These are phyloP conservation scores for Anoplius nigerrimus DNA, from an alignment of 2,888 invertebrate species.

Conservation along the genomic window DNA sequence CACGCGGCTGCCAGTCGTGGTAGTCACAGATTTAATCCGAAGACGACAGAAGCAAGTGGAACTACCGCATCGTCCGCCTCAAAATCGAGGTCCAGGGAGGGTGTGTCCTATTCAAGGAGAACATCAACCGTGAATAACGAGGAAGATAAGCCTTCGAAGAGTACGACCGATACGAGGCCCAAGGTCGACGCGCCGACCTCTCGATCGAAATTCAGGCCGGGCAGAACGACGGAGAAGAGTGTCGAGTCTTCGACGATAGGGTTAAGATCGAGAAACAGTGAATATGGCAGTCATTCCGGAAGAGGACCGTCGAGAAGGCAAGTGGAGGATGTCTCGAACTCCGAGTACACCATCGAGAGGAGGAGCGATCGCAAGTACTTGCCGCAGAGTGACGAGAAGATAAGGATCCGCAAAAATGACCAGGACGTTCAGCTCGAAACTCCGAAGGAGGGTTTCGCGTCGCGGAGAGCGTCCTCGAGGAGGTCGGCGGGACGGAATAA, in stretches of 20 bases:
- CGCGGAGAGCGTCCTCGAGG: conserved; percentile 8
- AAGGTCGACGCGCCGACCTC: conserved; percentile 11
- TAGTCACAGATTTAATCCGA: conserved; percentile 57
- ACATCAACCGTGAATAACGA: conserved; percentile 25
- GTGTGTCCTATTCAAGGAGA: conserved; percentile 23
- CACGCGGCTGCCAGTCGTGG: conserved; percentile 56
- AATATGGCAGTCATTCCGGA: background rate
- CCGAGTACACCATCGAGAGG: conserved; percentile 12
- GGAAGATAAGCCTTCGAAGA: conserved; percentile 28
- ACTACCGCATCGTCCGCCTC: conserved; percentile 39
- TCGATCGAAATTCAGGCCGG: conserved; percentile 15
- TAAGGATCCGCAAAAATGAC: conserved; percentile 9
- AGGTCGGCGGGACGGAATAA: background rate
- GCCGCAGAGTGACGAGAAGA: conserved; percentile 13
- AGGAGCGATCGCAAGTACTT: conserved; percentile 36
- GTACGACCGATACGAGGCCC: conserved; percentile 3
- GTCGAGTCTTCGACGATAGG: background rate
- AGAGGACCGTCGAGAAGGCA: background rate
- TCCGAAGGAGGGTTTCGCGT: conserved; percentile 3
- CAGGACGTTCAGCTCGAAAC: background rate
- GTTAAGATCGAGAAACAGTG: background rate
- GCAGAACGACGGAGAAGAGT: conserved; percentile 5
- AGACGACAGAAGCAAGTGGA: conserved; percentile 52
- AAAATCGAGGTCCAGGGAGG: conserved; percentile 37
- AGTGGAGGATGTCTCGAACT: background rate